Percentiles rank a stretch among this genome's conserved stretches.
Conservation (phyloP, 2,113 vertebrate genomes). For the Ceratotherium simum region DNA sequence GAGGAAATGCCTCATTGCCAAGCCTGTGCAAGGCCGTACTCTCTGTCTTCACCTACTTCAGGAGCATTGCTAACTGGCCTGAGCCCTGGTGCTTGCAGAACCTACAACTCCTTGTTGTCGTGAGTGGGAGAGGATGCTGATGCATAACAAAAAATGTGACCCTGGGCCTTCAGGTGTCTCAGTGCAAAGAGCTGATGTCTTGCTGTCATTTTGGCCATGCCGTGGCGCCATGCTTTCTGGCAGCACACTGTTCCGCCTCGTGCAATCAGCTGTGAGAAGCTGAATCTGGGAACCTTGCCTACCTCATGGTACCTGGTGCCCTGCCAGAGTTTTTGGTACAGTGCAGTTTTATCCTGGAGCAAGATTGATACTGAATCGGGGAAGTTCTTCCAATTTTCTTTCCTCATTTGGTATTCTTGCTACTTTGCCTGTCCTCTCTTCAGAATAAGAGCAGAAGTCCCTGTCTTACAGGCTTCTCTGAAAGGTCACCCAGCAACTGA, state of each 20-base stretch:
- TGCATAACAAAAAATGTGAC: neutral
- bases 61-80: neutral
- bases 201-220: neutral
- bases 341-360: neutral
- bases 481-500: neutral
- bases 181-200: accelerated
- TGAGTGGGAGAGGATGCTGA: neutral
- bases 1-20: neutral
- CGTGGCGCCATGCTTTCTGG: neutral
- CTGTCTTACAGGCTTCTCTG: neutral
- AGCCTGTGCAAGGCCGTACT: accelerated
- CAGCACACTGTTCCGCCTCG: too few relatives aligned
- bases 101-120: neutral
- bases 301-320: neutral
- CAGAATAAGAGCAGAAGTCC: neutral
- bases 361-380: neutral
- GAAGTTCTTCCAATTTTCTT: neutral
- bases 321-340: neutral
- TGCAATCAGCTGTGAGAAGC: neutral
- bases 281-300: neutral
- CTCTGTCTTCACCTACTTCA: accelerated
- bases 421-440: neutral
- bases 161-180: neutral
- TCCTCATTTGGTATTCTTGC: neutral
- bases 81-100: neutral